These are phyloP conservation scores for Bujurquina vittata DNA, from an alignment of 2,113 vertebrate species.

Conservation along the genomic window DNA sequence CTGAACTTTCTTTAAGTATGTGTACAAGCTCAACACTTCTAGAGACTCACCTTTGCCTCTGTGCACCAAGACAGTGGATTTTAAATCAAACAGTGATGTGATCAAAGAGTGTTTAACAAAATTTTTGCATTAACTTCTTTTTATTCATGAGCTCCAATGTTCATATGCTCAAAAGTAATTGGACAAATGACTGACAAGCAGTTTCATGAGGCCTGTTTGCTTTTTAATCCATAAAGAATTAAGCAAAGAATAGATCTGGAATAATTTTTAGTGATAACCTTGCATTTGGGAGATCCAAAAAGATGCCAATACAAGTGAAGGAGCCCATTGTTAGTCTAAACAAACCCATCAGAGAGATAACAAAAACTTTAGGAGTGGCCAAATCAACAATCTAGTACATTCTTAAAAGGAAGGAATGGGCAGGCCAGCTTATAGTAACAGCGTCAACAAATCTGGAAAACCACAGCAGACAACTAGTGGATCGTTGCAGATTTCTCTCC, in stretches of 20 bases:
- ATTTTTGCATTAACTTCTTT: not conserved
- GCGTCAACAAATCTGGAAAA: too few species aligned
- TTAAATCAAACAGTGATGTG: not conserved
- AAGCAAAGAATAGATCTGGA: not conserved
- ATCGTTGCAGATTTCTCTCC: not conserved
- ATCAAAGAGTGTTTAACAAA: not conserved
- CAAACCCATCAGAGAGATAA: not conserved
- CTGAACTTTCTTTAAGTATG: conserved; percentile 17
- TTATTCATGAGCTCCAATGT: too few species aligned
- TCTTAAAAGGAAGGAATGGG: too few species aligned
- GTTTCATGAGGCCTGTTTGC: not conserved
- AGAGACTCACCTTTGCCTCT: not conserved
- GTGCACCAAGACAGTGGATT: not conserved
- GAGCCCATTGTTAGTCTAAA: not conserved
- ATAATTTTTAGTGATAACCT: not conserved
- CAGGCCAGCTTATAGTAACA: not conserved
- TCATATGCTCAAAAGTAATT: not conserved
- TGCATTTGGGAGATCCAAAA: not conserved
- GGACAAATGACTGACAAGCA: not conserved
- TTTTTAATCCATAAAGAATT: not conserved
- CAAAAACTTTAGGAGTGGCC: not conserved
- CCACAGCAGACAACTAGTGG: not conserved
- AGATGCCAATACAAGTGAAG: not conserved
- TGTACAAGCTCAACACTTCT: not conserved
- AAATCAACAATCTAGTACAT: not conserved